A percentile compares a stretch with the other conserved stretches of the same genome.
These are phyloP conservation scores for Myiozetetes cayanensis DNA, from an alignment of 2,113 vertebrate genomes.

Conservation along the genomic window DNA sequence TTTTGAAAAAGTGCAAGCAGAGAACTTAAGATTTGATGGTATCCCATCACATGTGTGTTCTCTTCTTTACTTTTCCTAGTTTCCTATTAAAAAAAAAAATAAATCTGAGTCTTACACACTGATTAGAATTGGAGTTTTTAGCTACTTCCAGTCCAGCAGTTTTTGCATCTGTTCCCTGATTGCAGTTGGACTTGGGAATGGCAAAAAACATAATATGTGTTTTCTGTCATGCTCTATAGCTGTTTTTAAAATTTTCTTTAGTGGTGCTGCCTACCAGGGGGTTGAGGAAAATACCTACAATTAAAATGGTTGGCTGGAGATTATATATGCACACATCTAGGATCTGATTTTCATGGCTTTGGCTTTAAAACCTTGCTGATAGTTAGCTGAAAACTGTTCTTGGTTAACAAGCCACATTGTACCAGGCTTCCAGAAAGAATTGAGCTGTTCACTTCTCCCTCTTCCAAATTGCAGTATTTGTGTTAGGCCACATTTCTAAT, in stretches of 20 bases:
- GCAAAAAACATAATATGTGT: neutral
- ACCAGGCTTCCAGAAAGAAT: neutral
- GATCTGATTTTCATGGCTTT: neutral
- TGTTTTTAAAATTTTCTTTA: neutral
- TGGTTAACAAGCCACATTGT: neutral
- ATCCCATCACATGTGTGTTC: neutral
- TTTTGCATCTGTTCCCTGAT: neutral
- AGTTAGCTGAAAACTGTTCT: neutral
- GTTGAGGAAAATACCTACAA: neutral
- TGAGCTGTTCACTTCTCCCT: constrained; percentile 2
- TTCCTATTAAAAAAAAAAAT: neutral
- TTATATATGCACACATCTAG: neutral
- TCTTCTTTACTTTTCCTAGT: neutral
- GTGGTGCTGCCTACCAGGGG: neutral
- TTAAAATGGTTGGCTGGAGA: neutral
- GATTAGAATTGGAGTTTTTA: neutral
- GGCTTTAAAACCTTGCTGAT: neutral
- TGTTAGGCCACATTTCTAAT: constrained; percentile 16
- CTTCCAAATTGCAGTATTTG: neutral
- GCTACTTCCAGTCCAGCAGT: neutral
- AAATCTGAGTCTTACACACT: neutral
- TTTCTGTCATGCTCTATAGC: neutral
- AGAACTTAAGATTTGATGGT: neutral
- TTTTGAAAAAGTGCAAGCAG: neutral
- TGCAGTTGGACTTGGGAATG: neutral